Conservation (phyloP, 1,140 invertebrate genomes). For the Lethocerus indicus region DNA sequence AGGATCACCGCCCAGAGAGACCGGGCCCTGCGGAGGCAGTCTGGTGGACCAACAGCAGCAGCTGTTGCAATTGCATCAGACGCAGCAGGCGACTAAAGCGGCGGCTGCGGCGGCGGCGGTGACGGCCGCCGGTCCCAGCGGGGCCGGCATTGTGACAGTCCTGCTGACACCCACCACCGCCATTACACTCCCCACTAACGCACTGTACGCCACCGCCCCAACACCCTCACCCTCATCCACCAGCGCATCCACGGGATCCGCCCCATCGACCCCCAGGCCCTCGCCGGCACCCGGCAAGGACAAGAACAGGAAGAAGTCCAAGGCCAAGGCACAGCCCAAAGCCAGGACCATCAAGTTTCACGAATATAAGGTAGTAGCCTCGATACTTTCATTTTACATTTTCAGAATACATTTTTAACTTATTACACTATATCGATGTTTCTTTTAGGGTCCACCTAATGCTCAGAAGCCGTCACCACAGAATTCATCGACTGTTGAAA, state of each 20-base stretch:
- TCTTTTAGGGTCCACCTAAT: constrained; percentile 64
- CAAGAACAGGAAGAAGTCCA: constrained; percentile 75
- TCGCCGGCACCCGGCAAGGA: constrained; percentile 40
- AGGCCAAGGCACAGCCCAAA: constrained; percentile 64
- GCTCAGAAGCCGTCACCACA: constrained; percentile 51
- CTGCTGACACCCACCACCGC: constrained; percentile 18
- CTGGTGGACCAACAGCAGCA: constrained; percentile 26
- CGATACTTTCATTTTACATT: background rate
- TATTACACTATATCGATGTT: background rate
- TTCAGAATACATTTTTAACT: background rate
- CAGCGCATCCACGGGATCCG: constrained; percentile 16
- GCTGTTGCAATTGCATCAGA: background rate
- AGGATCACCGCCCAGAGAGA: constrained; percentile 28
- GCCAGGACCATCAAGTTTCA: constrained; percentile 92
- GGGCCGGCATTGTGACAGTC: constrained; percentile 43
- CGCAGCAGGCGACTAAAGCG: constrained; percentile 25
- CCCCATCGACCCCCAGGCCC: constrained; percentile 30
- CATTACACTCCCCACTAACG: too few relatives aligned
- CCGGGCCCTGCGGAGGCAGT: constrained; percentile 24
- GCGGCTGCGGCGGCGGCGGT: background rate
- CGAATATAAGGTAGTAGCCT: constrained; percentile 66
- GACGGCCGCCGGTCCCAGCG: constrained; percentile 34
- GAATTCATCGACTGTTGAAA: constrained; percentile 40
- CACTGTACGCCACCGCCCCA: constrained; percentile 8
- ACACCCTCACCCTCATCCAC: constrained; percentile 14